Evolutionary conservation across 2,113 vertebrate species (phyloP), one percentile per base, ranked within the genome.

Genomic region (Paradisaea rubra): DNA sequence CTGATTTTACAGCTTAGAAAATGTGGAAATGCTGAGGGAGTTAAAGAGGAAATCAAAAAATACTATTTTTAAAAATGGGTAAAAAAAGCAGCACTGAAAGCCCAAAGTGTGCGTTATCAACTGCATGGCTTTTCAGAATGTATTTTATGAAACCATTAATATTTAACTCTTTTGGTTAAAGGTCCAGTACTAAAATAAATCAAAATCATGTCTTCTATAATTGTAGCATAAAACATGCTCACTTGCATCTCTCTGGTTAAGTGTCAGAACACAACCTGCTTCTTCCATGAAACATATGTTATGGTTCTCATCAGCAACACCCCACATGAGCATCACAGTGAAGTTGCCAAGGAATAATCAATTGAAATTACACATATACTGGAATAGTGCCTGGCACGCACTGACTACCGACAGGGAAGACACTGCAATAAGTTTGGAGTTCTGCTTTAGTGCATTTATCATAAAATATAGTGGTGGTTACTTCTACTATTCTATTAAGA

Each of bases 301-400:
- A 72, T 6, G 19, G 33, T 80, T 94, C 81, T 91, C 81, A 85
- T 73, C 73, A 87, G 74, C 54, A 66, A 63, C 92, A 94, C 57
- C 45, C 85, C 30, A 61, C 90, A 93, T 42, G 68, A 91, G 39
- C 90, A 90, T 73, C 54, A 5, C 47, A 50, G 24, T 53, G 31
- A 44, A 83, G 47, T 78, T 93, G 70, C 74, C 84, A 94, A 93
- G 59, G 73, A 94, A 87, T 89, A 93, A 84, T 81, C 77, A 88
- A 81, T 60, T 76, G 91, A 85, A 95, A 92, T 87, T 61, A 15
- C 65, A 91, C 63, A 64, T 87, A 68, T 50, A 81, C 42, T 86
- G 78, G 57, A 95, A 79, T 31, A 74, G 49, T 82, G 81, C 66
- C 89, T 95, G 65, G 28, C 37, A 78, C 31, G 61, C 53, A 72